Evolutionary conservation across 2,113 vertebrate species (phyloP), one percentile per base, ranked within the genome.

Genomic region (Pangasianodon gigas): DNA sequence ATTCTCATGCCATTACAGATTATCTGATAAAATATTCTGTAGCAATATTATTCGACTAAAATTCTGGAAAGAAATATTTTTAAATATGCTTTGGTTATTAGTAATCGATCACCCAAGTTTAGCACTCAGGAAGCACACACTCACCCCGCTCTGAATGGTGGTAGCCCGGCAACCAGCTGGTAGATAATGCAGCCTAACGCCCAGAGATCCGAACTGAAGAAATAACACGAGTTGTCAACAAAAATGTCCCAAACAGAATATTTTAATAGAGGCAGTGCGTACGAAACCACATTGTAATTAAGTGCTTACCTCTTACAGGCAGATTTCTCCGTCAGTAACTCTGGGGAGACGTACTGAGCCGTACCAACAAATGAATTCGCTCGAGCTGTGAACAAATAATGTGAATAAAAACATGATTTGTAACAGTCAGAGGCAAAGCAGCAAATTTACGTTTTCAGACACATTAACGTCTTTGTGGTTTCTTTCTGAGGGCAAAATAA

Each of bases 301-400:
- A 9, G 54, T 1, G 6, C 37, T 97, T 95, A 98, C 98, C 98
- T 99, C 94, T 99, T 99, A 96, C 98, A 99, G 85, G 98, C 98
- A 6, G 98, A 98, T 95, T 99, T 99, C 94, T 99, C 98, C 19
- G 98, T 99, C 94, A 99, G 95, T 93, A 99, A 96, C 94, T 99
- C 98, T 75, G 98, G 98, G 92, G 98, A 99, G 91, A 99, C 98
- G 69, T 99, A 99, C 93, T 99, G 98, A 83, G 98, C 98, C 74
- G 98, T 99, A 91, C 98, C 98, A 51, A 99, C 98, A 93, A 99
- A 99, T 4, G 98, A 99, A 95, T 99, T 99, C 93, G 98, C 98
- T 93, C 98, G 97, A 0, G 98, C 98, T 98, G 94, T 65, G 32
- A 85, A 86, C 51, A 21, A 93, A 62, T 9, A 4, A 32, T 7